Conservation (phyloP, 2,888 invertebrate species). For the Drosophila koepferae region DNA sequence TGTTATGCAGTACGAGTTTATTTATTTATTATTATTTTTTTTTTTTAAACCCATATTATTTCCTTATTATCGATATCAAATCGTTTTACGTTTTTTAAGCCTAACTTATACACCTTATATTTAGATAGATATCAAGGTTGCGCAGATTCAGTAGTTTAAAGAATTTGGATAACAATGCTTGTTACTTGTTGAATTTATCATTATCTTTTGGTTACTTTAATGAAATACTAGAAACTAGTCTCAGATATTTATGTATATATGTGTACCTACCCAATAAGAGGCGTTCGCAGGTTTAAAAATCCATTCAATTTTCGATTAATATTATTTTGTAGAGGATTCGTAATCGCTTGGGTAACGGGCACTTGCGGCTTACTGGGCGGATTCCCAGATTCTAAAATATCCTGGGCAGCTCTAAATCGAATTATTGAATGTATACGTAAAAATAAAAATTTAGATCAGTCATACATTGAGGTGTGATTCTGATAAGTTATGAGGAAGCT, state of each 20-base stretch:
- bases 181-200: not conserved
- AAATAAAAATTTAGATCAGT: not conserved
- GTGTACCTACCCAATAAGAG: conserved; percentile 83
- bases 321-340: conserved; percentile 83
- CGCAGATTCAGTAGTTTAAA: no score
- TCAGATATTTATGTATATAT: not conserved
- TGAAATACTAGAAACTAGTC: not conserved
- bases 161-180: no score
- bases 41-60: no score
- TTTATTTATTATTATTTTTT: no score
- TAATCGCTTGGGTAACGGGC: conserved; percentile 59
- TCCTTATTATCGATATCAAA: no score
- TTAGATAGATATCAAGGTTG: no score
- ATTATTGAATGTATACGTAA: not conserved
- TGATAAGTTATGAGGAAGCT: not conserved
- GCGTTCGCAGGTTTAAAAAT: conserved; percentile 84
- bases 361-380: conserved; percentile 73
- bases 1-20: no score
- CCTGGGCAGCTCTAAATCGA: conserved; percentile 74
- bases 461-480: not conserved
- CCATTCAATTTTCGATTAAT: conserved; percentile 85
- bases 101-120: no score
- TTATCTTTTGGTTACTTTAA: not conserved
- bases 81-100: no score
- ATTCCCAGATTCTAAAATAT: conserved; percentile 79